These are phyloP conservation scores for Colaptes auratus DNA, from an alignment of 2,113 vertebrate genomes.

Conservation along the genomic window DNA sequence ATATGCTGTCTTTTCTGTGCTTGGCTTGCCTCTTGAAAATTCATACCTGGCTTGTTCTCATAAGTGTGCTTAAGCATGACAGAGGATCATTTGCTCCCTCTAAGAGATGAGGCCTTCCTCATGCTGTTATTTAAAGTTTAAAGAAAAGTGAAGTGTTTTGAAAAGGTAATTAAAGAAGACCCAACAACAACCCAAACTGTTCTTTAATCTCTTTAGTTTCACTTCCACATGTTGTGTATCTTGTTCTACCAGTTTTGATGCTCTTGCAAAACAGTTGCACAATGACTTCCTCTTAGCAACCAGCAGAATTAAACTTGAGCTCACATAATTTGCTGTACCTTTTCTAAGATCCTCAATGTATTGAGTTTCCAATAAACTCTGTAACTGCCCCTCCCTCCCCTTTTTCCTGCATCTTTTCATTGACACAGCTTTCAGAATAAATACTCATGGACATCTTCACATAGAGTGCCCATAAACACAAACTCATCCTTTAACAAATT, in stretches of 20 bases:
- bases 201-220: constrained; percentile 63
- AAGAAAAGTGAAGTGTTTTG: constrained; percentile 48
- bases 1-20: background rate
- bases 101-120: constrained; percentile 6
- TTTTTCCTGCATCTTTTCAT: background rate
- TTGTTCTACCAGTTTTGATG: constrained; percentile 65
- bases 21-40: background rate
- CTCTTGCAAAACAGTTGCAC: constrained; percentile 58
- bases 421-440: background rate
- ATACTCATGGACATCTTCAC: background rate
- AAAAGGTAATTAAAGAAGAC: constrained; percentile 63
- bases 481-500: background rate
- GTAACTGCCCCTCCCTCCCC: background rate
- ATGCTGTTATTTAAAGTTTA: constrained; percentile 50
- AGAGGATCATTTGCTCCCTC: background rate
- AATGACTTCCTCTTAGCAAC: constrained; percentile 41
- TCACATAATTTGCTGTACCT: constrained; percentile 6
- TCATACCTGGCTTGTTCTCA: background rate
- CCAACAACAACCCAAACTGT: constrained; percentile 53
- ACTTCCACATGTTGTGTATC: constrained; percentile 49
- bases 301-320: constrained; percentile 34
- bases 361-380: constrained; percentile 23
- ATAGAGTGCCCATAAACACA: background rate
- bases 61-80: background rate
- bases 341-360: background rate